Percentiles rank a stretch among this genome's conserved stretches.
Conservation (phyloP, 2,797 vertebrate species). For the Argentina silus region DNA sequence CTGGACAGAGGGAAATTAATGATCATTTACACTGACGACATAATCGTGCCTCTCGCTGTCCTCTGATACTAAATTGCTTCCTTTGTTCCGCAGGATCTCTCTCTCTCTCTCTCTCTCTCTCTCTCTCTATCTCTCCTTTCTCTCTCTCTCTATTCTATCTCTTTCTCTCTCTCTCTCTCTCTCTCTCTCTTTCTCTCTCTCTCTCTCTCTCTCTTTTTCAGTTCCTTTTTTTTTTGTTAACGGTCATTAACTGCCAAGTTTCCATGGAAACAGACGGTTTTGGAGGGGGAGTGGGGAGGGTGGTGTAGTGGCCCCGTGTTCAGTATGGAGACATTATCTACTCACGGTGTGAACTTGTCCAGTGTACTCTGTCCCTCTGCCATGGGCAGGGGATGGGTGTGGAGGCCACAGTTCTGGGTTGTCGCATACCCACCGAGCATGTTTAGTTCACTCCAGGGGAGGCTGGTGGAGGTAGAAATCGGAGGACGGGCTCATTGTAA, state of each 20-base stretch:
- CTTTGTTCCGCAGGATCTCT: conserved; percentile 77
- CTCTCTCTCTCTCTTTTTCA: conserved; percentile 41
- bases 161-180: not conserved
- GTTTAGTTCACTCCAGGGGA: no score
- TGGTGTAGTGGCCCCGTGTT: conserved; percentile 62
- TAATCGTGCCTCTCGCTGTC: conserved; percentile 81
- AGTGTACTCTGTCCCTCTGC: conserved; percentile 46
- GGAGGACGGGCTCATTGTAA: no score
- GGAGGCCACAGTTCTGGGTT: no score
- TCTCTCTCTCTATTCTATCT: conserved; percentile 16
- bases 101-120: conserved; percentile 42
- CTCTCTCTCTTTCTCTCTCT: conserved; percentile 38
- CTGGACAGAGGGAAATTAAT: conserved; percentile 82
- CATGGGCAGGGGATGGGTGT: conserved; percentile 30
- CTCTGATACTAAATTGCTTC: conserved; percentile 79
- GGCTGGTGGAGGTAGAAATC: no score
- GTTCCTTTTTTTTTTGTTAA: conserved; percentile 75
- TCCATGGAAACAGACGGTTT: conserved; percentile 78
- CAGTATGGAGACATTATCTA: conserved; percentile 59
- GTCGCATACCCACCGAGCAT: no score
- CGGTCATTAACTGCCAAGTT: conserved; percentile 77
- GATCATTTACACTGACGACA: conserved; percentile 83
- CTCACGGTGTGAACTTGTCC: conserved; percentile 52
- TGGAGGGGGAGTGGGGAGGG: conserved; percentile 66
- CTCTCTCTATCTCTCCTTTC: conserved; percentile 38